Evolutionary conservation across 1,140 invertebrate species (phyloP).

Genomic region (Habropoda laboriosa): DNA sequence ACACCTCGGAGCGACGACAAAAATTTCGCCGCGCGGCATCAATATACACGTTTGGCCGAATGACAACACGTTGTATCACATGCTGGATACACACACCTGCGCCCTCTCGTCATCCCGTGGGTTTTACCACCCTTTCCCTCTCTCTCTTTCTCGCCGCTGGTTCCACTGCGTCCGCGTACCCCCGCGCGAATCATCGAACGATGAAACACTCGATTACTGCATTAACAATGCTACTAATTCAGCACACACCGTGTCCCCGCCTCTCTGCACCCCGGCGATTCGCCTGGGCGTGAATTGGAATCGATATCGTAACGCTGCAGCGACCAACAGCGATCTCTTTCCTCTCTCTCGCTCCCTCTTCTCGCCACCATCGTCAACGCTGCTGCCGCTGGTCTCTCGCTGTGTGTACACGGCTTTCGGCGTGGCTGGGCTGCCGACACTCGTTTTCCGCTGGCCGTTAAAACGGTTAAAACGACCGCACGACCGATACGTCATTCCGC

Average conservation of each 20-base stretch:
- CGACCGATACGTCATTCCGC: slow-evolving; percentile 76
- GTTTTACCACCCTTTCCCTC: slow-evolving; percentile 28
- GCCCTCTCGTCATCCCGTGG: slow-evolving; percentile 69
- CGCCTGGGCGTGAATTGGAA: slow-evolving; percentile 53
- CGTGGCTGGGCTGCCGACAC: slow-evolving; percentile 75
- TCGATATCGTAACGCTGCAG: slow-evolving; percentile 56
- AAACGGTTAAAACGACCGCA: slow-evolving; percentile 76
- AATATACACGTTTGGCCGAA: slow-evolving; percentile 65
- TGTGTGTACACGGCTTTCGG: slow-evolving; percentile 71
- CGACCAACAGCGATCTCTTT: slow-evolving; percentile 14
- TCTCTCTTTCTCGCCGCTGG: neutral
- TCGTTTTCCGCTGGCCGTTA: slow-evolving; percentile 75
- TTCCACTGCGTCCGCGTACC: neutral
- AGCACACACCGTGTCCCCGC: slow-evolving; percentile 22
- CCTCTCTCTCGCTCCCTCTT: neutral
- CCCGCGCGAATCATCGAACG: slow-evolving; percentile 75
- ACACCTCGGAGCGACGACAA: slow-evolving; percentile 32
- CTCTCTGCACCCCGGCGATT: slow-evolving; percentile 11
- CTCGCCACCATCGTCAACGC: slow-evolving; percentile 25
- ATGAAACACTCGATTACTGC: slow-evolving; percentile 79
- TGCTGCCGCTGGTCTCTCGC: too few species aligned
- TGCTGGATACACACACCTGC: slow-evolving; percentile 57
- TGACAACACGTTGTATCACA: slow-evolving; percentile 76
- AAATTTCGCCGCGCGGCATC: slow-evolving; percentile 50
- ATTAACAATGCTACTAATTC: slow-evolving; percentile 79